Evolutionary conservation across 2,797 vertebrate species (phyloP).

Genomic region (Calcarius lapponicus): DNA sequence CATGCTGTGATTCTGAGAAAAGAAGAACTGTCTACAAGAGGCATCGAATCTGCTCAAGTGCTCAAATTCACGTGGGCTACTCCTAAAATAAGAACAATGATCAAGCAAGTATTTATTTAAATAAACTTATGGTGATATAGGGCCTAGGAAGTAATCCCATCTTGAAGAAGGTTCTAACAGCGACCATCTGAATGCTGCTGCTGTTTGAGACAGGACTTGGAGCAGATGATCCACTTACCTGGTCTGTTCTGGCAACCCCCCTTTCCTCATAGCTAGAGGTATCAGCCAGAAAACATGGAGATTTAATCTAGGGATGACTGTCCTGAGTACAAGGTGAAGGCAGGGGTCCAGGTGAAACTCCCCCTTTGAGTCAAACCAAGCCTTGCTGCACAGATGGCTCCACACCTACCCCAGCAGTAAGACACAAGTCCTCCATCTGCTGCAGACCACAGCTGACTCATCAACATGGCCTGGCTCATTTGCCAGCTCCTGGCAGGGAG

Average conservation of each 20-base stretch:
- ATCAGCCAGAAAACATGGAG: not conserved
- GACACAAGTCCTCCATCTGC: conserved; percentile 51
- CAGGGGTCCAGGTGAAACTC: conserved; percentile 30
- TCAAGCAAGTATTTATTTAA: not conserved
- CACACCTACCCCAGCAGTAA: conserved; percentile 54
- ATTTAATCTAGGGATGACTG: not conserved
- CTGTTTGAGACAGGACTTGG: not conserved
- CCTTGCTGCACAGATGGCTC: conserved; percentile 18
- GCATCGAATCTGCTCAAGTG: not conserved
- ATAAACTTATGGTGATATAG: not conserved
- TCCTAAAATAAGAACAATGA: not conserved
- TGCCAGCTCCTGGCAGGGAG: conserved; percentile 15
- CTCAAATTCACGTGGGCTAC: not conserved
- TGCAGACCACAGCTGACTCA: conserved; percentile 38
- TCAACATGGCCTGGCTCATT: not conserved
- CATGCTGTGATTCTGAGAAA: not conserved
- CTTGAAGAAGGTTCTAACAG: not conserved
- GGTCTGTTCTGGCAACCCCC: not conserved
- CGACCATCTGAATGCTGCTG: not conserved
- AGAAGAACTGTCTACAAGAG: not conserved
- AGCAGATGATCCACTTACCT: not conserved
- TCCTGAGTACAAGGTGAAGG: not conserved
- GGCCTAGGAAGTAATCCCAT: not conserved
- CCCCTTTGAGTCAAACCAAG: conserved; percentile 13
- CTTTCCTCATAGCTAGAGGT: not conserved